These are phyloP conservation scores for Monochamus alternatus DNA, from an alignment of 2,888 invertebrate genomes.

Conservation along the genomic window DNA sequence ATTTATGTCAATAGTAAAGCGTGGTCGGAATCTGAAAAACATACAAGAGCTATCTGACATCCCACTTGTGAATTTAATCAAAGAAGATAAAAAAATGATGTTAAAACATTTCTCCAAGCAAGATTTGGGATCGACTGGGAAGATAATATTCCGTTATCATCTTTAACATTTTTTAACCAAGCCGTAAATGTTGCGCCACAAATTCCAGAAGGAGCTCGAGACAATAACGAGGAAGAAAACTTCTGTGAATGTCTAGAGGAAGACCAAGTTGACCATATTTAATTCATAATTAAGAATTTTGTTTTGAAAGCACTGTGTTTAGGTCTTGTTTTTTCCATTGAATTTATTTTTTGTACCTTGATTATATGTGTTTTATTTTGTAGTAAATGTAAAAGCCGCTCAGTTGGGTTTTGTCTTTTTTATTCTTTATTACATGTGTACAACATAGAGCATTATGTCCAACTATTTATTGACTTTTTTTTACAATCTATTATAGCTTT, in stretches of 20 bases:
- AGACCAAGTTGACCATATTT: conserved; percentile 35
- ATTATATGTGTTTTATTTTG: too few relatives aligned
- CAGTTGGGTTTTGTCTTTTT: too few relatives aligned
- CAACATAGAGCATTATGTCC: too few relatives aligned
- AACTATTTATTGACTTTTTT: too few relatives aligned
- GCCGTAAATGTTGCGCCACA: conserved; percentile 34
- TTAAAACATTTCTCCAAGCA: conserved; percentile 3
- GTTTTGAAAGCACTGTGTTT: too few relatives aligned
- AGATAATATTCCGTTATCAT: conserved; percentile 3
- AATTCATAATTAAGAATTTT: conserved; percentile 31
- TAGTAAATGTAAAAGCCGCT: too few relatives aligned
- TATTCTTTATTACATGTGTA: too few relatives aligned
- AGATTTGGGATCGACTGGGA: conserved; percentile 9
- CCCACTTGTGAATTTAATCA: conserved; percentile 1
- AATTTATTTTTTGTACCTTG: too few relatives aligned
- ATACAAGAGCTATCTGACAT: background rate
- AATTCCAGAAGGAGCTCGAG: conserved; percentile 21
- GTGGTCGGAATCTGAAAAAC: conserved; percentile 13
- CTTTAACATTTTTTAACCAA: conserved; percentile 9
- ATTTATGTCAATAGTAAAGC: conserved; percentile 8
- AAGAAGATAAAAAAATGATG: conserved; percentile 4
- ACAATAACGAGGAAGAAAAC: conserved; percentile 18
- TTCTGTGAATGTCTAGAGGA: conserved; percentile 26
- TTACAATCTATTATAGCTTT: too few relatives aligned
- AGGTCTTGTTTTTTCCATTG: too few relatives aligned